phyloP scores from a whole-genome alignment of 2,888 invertebrate genomes.

The Onthophagus sagittarius region DNA sequence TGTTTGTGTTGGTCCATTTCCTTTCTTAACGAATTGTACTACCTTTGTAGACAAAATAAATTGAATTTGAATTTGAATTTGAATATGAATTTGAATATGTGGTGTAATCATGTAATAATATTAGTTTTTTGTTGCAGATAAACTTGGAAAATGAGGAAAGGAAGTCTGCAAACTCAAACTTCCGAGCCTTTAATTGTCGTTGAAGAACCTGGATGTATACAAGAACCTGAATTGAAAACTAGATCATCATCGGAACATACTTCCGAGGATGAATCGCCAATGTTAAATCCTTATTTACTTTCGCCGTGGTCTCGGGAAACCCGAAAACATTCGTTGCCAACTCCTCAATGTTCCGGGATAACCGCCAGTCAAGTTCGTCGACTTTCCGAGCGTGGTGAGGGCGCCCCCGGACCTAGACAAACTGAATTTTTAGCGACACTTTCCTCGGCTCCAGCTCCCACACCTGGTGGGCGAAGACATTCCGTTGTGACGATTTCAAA shows the following conservation, averaged over 20 bases:
- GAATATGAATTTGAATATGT: no score
- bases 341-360: constrained; percentile 80
- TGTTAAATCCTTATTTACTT: constrained; percentile 70
- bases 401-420: constrained; percentile 67
- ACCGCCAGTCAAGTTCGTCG: constrained; percentile 84
- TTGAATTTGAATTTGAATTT: no score
- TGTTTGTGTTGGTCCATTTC: no score
- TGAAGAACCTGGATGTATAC: constrained; percentile 63
- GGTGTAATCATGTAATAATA: no score
- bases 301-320: constrained; percentile 75
- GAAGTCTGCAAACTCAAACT: constrained; percentile 55
- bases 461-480: constrained; percentile 75
- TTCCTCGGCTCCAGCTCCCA: constrained; percentile 67
- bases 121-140: no score
- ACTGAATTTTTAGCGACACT: constrained; percentile 80
- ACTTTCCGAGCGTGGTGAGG: constrained; percentile 75
- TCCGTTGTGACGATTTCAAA: constrained; percentile 84
- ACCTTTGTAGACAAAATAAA: no score
- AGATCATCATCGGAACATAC: constrained; percentile 59
- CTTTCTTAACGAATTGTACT: no score
- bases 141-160: constrained; percentile 35
- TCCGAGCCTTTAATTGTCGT: constrained; percentile 78
- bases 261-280: constrained; percentile 71
- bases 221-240: constrained; percentile 58
- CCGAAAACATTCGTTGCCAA: constrained; percentile 79